These are phyloP conservation scores for Cepphus grylle DNA, from an alignment of 2,113 vertebrate species.

Conservation along the genomic window DNA sequence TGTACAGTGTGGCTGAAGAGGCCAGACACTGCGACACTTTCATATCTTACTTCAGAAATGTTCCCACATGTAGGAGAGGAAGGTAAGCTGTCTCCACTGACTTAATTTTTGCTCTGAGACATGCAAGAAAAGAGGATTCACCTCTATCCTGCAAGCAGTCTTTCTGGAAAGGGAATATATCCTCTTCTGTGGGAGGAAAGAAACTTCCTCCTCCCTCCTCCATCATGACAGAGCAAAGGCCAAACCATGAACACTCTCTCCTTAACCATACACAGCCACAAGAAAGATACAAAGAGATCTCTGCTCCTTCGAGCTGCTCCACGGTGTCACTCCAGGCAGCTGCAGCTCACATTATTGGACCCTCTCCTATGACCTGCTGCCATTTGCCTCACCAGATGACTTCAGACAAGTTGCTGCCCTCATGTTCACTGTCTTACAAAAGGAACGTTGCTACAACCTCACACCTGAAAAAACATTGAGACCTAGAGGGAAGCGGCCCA, in stretches of 20 bases:
- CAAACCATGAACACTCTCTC: neutral
- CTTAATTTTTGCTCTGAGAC: neutral
- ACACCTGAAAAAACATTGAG: neutral
- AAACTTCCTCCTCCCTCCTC: neutral
- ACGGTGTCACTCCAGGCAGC: neutral
- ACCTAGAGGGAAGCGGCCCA: too few species aligned
- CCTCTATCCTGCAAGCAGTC: neutral
- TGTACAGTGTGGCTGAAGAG: neutral
- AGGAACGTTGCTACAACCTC: neutral
- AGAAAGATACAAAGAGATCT: neutral
- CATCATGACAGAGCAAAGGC: neutral
- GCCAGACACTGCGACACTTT: too few species aligned
- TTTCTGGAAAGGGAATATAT: neutral
- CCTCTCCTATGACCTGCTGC: neutral
- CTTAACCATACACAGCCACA: neutral
- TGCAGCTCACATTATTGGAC: accelerated
- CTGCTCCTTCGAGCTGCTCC: neutral
- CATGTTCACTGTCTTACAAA: neutral
- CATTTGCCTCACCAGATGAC: neutral
- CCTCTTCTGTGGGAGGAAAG: neutral
- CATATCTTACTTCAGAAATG: neutral
- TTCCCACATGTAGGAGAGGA: neutral
- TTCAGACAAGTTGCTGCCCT: neutral
- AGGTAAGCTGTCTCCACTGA: neutral
- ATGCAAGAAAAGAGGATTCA: neutral